phyloP scores from a whole-genome alignment of 2,797 vertebrate species.

The Acrossocheilus fasciatus region DNA sequence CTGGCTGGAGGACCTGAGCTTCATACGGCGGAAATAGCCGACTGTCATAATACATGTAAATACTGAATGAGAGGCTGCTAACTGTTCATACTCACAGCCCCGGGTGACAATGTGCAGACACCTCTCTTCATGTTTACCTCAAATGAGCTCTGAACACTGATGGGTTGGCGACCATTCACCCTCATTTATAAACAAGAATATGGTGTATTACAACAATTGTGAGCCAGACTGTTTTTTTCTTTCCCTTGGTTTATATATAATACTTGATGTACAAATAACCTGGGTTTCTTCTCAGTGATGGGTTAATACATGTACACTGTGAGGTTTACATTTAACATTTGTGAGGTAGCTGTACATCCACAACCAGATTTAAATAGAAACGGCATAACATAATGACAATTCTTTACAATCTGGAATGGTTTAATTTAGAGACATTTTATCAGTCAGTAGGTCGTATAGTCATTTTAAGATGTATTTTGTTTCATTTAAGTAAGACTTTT shows the following conservation, averaged over 20 bases:
- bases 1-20: conserved; percentile 10
- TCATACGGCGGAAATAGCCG: conserved; percentile 36
- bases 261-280: conserved; percentile 13
- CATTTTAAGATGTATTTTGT: not conserved
- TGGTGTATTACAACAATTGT: conserved; percentile 9
- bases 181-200: conserved; percentile 35
- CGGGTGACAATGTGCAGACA: conserved; percentile 50
- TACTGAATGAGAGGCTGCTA: conserved; percentile 52
- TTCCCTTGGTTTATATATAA: not conserved
- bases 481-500: not conserved
- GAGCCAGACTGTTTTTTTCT: not conserved
- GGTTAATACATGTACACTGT: not conserved
- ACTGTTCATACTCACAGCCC: conserved; percentile 54
- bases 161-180: conserved; percentile 11
- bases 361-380: conserved; percentile 2
- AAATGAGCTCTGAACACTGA: conserved; percentile 25
- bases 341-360: not conserved
- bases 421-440: not conserved
- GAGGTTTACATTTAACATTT: not conserved
- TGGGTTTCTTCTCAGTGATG: conserved; percentile 2
- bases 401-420: not conserved
- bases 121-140: conserved; percentile 49
- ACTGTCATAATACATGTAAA: conserved; percentile 63
- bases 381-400: not conserved
- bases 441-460: too few relatives aligned